These are phyloP conservation scores for Erythrocercus mccallii DNA, from an alignment of 2,113 vertebrate genomes.

Conservation along the genomic window DNA sequence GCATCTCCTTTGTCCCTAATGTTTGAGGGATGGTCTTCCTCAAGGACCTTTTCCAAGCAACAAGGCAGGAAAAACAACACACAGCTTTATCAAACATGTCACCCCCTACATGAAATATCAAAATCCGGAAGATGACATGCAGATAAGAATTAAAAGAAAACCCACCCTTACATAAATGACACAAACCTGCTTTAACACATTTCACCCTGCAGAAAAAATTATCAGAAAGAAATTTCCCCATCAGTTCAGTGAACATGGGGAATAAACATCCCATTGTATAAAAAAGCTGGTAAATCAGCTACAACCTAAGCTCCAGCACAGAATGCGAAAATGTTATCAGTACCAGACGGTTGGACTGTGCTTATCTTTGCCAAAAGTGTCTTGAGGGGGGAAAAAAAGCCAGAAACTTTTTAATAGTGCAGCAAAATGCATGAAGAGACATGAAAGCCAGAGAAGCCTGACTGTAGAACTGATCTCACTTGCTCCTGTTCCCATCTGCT, in stretches of 20 bases:
- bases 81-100: neutral
- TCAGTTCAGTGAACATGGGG: neutral
- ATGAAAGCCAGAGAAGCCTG: neutral
- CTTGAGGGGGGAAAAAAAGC: neutral
- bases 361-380: slow-evolving; percentile 1
- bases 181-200: neutral
- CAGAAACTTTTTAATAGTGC: neutral
- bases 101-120: neutral
- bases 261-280: neutral
- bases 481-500: neutral
- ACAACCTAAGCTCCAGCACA: neutral
- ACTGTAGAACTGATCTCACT: neutral
- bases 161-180: neutral
- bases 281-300: neutral
- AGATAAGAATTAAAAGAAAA: neutral
- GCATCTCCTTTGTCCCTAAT: neutral
- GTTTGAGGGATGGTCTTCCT: neutral
- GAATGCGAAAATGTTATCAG: neutral
- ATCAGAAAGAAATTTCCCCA: neutral
- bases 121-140: neutral
- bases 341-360: neutral
- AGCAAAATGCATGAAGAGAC: neutral
- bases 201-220: neutral
- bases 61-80: fast-evolving
- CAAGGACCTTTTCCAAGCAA: neutral